Evolutionary conservation across 2,888 invertebrate genomes (phyloP), one percentile per base, ranked within the genome.

Genomic region (Athetis lepigone): DNA sequence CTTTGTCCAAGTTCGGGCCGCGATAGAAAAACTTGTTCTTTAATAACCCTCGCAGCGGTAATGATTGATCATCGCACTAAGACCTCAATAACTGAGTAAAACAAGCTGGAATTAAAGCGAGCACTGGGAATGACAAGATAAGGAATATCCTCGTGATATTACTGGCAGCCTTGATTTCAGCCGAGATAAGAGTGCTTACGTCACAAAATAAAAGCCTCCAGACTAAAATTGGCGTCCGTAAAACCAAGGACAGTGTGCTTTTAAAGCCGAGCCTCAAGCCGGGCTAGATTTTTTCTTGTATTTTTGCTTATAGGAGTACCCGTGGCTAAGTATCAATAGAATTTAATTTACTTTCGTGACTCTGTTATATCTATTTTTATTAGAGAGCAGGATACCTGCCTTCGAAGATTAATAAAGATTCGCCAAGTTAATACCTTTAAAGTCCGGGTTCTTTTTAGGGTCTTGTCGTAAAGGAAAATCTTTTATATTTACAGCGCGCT

Each of bases 1-100:
- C 88, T 84, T 80, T 75, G 85, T 85, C 84, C 76, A 81, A 88
- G 78, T 86, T 85, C 68, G 39, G 52, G 67, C 72, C 70, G 67
- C 76, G 80, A 85, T 82, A 79, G 81, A 82, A 83, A 85, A 86
- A 85, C 79, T 87, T 86, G 70, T 66, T 55, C 61, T 29, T 69
- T 71, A 68, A 58, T 40, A 68, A 65, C 42, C 69, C 50, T 79
- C 65, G 63, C 68, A 63, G 45, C 67, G 70, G 67, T 76, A 68
- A 77, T 61, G 73, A 79, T 80, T 71, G 77, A 79, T 82, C 72
- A 65, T 67, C 64, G 23, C 47, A 50, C 66, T 46, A 37, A n/a
- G 57, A 51, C 65, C 61, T 42, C 66, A 56, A 72, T 62, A 69
- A 61, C 69, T 46, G 56, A 36, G 37, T 56, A 39, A 49, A 65